Percentiles rank a stretch among this genome's conserved stretches.
Conservation (phyloP, 2,797 vertebrate species). For the Hydrophis major region DNA sequence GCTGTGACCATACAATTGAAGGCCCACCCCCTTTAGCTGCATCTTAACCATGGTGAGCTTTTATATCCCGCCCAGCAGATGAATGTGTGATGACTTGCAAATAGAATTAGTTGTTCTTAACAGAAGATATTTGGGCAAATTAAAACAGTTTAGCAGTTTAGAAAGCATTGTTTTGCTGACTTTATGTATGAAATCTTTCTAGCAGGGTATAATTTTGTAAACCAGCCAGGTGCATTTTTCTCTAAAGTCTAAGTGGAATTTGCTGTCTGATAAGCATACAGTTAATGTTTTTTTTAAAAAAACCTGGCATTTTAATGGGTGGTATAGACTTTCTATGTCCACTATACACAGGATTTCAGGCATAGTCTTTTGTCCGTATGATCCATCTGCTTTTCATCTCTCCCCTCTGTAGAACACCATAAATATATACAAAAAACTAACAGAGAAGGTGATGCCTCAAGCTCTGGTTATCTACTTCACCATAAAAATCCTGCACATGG, state of each 20-base stretch:
- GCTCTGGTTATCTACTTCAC: constrained; percentile 86
- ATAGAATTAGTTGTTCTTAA: background rate
- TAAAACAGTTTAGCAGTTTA: background rate
- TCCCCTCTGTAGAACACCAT: constrained; percentile 78
- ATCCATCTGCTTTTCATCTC: background rate
- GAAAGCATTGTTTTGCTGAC: background rate
- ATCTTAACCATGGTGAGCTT: background rate
- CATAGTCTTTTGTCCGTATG: background rate
- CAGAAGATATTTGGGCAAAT: background rate
- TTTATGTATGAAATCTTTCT: background rate
- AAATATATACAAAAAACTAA: constrained; percentile 83
- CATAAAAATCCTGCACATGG: constrained; percentile 83
- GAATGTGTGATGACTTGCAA: background rate
- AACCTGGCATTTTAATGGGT: background rate
- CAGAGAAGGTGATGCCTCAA: constrained; percentile 87
- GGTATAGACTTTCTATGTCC: background rate
- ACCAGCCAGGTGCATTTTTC: background rate
- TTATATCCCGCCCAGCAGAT: background rate
- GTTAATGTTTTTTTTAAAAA: background rate
- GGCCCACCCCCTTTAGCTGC: background rate
- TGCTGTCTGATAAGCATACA: background rate
- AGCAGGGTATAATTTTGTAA: background rate
- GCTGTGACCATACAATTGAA: background rate
- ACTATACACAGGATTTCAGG: background rate
- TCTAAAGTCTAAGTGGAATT: background rate